Base-by-base conservation (phyloP, 2,797 vertebrate species). In the Discoglossus pictus region DNA sequence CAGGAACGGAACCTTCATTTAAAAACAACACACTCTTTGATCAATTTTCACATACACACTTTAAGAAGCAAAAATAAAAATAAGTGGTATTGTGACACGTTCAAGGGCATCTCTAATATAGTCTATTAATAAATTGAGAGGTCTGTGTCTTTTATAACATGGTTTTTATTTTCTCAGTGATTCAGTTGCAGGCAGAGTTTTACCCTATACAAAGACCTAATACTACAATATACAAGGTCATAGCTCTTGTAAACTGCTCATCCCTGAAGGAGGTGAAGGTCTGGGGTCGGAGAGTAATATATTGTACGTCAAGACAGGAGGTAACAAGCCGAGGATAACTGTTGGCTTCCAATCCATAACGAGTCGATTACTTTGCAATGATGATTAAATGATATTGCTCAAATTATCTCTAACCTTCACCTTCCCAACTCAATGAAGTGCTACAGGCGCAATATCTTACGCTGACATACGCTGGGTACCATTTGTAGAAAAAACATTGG, bases 361-460 rank as follows among this genome's bases (percentile, higher is more conserved):
- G 7, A 39, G 35, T 47, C 42, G 24, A 68, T 68, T 51, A 51
- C 56, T 53, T 46, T 44, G 47, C 27, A 61, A 61, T 61, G 11
- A 68, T 68, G 44, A 68, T 68, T 61, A 61, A 61, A 61, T 53
- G 48, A 68, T 61, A 61, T 46, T 61, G 65, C 43, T 18, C 11
- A 27, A 27, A 44, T 52, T 46, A 20, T 27, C 31, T 7, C 25
- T 16, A 59, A 68, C 65, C 65, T 68, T 61, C 56, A 61, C 65
- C 65, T 61, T 53, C 56, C 47, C 2, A 17, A 52, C 15, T 15
- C 40, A 18, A 15, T 38, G 56, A 15, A 68, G 27, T 61, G 65
- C 47, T 61, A 27, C 48, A 34, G 48, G 47, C 21, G 13, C 65
- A 13, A 46, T 61, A 43, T 51, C 34, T 67, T 38, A 34, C 43